Evolutionary conservation across 2,797 vertebrate genomes (phyloP), one percentile per base, ranked within the genome.

Genomic region (Gymnothorax javanicus): DNA sequence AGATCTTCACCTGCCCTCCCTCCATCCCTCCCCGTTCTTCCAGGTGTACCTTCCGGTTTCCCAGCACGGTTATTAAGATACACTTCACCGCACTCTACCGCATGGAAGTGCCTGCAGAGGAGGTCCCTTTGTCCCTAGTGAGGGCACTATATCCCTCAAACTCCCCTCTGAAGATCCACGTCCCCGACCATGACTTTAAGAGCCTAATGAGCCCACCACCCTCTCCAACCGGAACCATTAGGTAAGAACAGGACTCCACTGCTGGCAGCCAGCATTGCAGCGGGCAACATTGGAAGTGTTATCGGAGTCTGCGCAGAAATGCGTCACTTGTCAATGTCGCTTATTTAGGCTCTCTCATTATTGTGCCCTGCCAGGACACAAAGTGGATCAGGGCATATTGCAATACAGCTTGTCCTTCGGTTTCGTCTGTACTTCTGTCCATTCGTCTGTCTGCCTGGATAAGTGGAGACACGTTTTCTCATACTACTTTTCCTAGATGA

Each of bases 21-120:
- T 83, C 43, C 84, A 15, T 57, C 25, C 13, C n/a, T 86, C 86
- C 60, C 84, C 54, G 33, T 58, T 84, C 7, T 88, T 85, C 58
- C 52, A 99, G 99, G 93, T 99, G 99, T 92, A 96, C 97, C 75
- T 97, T 99, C 92, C 97, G 99, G 82, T 99, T 99, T 91, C 99
- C 99, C 88, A 99, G 98, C 92, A 99, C 99, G 0, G 97, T 97
- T 69, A 99, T 99, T 94, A 99, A 99, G 96, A 98, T 99, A 94
- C 97, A 99, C 93, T 99, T 99, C 88, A 96, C 96, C 0, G 96
- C 97, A 2, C 96, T 99, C 87, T 96, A 97, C 94, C 96, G 96
- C 86, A 94, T 93, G 50, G 97, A 98, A 87, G 94, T 96, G 87
- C 94, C 89, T 87, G 93, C 94, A 87, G 97, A 97, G 90, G 96